Evolutionary conservation across 2,797 vertebrate genomes (phyloP).

Genomic region (Melanotaenia boesemani): DNA sequence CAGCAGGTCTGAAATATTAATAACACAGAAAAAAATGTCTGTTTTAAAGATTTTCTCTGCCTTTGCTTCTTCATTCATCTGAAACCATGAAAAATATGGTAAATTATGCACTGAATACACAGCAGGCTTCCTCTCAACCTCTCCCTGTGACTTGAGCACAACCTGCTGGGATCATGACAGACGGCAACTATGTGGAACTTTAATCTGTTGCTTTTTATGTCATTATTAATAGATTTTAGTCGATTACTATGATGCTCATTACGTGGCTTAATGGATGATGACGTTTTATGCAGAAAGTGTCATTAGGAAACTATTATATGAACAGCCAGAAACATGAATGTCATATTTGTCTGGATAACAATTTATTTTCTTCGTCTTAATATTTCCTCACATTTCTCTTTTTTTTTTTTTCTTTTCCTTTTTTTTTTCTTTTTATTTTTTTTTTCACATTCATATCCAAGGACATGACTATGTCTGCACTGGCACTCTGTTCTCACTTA

Average conservation of each 20-base stretch:
- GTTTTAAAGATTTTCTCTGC: background rate
- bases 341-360: background rate
- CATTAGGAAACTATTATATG: background rate
- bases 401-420: background rate
- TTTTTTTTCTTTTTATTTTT: background rate
- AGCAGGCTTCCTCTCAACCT: background rate
- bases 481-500: background rate
- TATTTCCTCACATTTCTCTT: background rate
- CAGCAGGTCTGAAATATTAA: background rate
- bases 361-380: background rate
- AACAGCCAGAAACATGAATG: slow-evolving; percentile 2
- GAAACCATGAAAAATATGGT: background rate
- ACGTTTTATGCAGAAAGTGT: slow-evolving; percentile 3
- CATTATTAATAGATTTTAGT: background rate
- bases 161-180: slow-evolving; percentile 40
- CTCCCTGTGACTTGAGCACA: slow-evolving; percentile 1
- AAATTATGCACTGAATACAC: background rate
- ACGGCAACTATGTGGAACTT: slow-evolving; percentile 13
- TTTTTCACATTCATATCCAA: background rate
- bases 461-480: background rate
- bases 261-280: slow-evolving; percentile 24
- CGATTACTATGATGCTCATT: background rate
- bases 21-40: background rate
- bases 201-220: slow-evolving; percentile 25
- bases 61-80: background rate